A percentile compares a stretch with the other conserved stretches of the same genome.
Evolutionary conservation across 2,797 vertebrate genomes (phyloP).

Genomic region (Perodicticus potto): DNA sequence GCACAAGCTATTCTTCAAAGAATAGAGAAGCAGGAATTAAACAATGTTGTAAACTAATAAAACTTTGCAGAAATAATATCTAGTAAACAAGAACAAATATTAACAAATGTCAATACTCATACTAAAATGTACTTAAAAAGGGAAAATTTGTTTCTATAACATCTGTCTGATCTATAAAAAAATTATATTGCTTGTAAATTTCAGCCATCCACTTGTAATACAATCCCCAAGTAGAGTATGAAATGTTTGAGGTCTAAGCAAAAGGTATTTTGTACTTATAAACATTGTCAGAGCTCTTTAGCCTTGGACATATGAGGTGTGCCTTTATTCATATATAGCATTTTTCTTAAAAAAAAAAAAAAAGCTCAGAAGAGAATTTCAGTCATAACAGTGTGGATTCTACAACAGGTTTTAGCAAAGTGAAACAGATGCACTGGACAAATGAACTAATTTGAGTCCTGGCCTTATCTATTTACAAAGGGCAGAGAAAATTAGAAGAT

Average conservation of each 20-base stretch:
- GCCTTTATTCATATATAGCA: neutral
- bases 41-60: constrained; percentile 31
- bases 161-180: constrained; percentile 19
- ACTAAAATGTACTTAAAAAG: neutral
- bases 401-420: neutral
- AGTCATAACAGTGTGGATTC: neutral
- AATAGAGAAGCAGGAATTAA: neutral
- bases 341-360: constrained; percentile 28
- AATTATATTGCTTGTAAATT: neutral
- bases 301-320: neutral
- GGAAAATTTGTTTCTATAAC: neutral
- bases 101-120: neutral
- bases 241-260: neutral
- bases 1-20: neutral
- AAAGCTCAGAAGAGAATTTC: constrained; percentile 26
- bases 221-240: constrained; percentile 28
- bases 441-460: constrained; percentile 65
- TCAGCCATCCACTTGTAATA: neutral
- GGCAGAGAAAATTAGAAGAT: constrained; percentile 65
- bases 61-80: neutral
- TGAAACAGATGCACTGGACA: constrained; percentile 14
- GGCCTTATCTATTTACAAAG: constrained; percentile 64
- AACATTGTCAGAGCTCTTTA: constrained; percentile 34
- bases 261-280: constrained; percentile 16
- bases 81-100: neutral